phyloP scores from a whole-genome alignment of 1,140 invertebrate species.

The Platorchestia sp. region DNA sequence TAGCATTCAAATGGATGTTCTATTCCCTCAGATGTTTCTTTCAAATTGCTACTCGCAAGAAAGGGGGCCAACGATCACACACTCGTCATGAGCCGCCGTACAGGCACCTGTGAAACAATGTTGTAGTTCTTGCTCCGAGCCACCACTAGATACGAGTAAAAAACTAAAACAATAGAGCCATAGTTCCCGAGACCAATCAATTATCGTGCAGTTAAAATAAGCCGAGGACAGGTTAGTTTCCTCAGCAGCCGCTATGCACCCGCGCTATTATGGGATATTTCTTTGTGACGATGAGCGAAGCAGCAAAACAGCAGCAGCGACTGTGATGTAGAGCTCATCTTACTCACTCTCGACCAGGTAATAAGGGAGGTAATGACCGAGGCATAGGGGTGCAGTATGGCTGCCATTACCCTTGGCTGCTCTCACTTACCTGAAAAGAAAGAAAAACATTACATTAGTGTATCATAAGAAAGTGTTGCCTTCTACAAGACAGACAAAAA shows the following conservation, averaged over 20 bases:
- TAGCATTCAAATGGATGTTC: no score
- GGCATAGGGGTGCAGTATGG: neutral
- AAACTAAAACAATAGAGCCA: no score
- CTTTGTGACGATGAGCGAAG: neutral
- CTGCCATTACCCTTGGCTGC: neutral
- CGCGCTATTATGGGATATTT: neutral
- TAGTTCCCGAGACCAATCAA: neutral
- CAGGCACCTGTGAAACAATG: no score
- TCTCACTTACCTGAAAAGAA: neutral
- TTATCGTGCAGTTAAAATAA: neutral
- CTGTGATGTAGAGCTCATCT: neutral
- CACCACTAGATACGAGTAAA: no score
- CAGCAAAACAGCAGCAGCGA: neutral
- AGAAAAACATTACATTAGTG: neutral
- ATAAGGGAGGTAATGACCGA: neutral
- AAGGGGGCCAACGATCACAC: no score
- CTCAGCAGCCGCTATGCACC: no score
- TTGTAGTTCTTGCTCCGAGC: no score
- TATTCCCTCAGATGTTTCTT: no score
- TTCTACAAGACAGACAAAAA: neutral
- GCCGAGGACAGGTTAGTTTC: neutral
- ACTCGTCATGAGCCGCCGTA: no score
- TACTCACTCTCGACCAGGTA: neutral
- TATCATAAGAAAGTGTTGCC: neutral
- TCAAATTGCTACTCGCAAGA: no score